Conservation (phyloP, 2,113 vertebrate genomes). For the Zosterops lateralis region DNA sequence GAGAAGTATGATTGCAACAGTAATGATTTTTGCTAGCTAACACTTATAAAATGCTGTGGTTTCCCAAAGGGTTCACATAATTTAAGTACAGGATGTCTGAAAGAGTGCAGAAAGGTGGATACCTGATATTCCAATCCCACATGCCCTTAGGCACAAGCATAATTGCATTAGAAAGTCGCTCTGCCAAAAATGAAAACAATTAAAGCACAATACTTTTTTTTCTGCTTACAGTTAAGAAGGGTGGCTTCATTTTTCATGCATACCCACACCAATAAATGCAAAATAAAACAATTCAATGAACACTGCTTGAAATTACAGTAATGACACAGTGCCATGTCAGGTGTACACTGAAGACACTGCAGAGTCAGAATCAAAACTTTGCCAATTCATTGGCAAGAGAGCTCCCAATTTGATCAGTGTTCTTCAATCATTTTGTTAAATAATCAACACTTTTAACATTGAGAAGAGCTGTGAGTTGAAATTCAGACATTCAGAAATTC, state of each 20-base stretch:
- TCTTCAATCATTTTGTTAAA: background rate
- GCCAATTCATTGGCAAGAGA: background rate
- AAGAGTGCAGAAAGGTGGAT: background rate
- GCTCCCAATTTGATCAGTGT: background rate
- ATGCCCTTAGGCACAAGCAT: background rate
- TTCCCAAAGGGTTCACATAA: background rate
- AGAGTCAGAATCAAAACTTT: background rate
- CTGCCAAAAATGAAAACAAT: slow-evolving; percentile 37
- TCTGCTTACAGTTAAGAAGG: background rate
- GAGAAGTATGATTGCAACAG: background rate
- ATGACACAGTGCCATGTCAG: background rate
- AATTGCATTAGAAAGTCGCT: background rate
- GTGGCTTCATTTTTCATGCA: background rate
- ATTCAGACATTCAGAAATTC: background rate
- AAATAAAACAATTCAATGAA: background rate
- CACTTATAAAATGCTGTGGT: background rate
- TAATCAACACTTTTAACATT: background rate
- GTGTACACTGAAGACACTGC: fast-evolving
- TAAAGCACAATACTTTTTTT: slow-evolving; percentile 2
- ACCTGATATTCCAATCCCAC: background rate
- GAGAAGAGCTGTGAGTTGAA: background rate
- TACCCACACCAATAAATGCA: background rate
- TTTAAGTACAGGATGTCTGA: background rate
- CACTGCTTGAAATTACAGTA: background rate
- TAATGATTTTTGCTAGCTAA: background rate